Evolutionary conservation across 2,888 invertebrate species (phyloP), one percentile per base, ranked within the genome.

Genomic region (Campoplex nolae): DNA sequence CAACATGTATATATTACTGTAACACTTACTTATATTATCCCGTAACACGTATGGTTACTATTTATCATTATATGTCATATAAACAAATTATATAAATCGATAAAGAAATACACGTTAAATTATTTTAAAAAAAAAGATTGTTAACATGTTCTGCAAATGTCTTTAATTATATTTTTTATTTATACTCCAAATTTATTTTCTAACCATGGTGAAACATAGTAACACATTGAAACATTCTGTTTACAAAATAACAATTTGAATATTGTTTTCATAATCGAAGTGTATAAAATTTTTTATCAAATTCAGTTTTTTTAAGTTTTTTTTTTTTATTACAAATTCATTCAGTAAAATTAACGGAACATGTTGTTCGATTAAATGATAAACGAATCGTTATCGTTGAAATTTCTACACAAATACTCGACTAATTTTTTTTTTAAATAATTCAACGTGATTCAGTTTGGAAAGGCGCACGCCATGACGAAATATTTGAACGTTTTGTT

Each of bases 31-130:
- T 74, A 71, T n/a, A 70, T 76, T 70, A 51, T 58, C 58, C 75
- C 42, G 67, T 84, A 58, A 45, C 62, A 45, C 28, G 58, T 80
- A 85, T 83, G 76, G 13, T 28, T 70, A 70, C 51, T 68, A 71
- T 67, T 82, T 62, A 76, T 58, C 23, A 58, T 58, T 28, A 58
- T 42, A 42, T 8, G 42, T 42, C 42, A 42, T 42, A 9, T 42
- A 42, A 42, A 42, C 42, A 42, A 42, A 42, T 42, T 7, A 42
- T 42, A 58, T 13, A 13, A 13, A 58, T 58, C 58, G 28, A 58
- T 32, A 13, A 58, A 16, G 4, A 58, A 58, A 13, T 58, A 58
- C 58, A 58, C 58, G 58, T 58, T 58, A 58, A 58, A 58, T 58
- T 13, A 32, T 58, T 28, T 13, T 4, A 58, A 13, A 58, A 58